A percentile compares a stretch with the other conserved stretches of the same genome.
Evolutionary conservation across 2,113 vertebrate genomes (phyloP).

Genomic region (Crotalus horridus): DNA sequence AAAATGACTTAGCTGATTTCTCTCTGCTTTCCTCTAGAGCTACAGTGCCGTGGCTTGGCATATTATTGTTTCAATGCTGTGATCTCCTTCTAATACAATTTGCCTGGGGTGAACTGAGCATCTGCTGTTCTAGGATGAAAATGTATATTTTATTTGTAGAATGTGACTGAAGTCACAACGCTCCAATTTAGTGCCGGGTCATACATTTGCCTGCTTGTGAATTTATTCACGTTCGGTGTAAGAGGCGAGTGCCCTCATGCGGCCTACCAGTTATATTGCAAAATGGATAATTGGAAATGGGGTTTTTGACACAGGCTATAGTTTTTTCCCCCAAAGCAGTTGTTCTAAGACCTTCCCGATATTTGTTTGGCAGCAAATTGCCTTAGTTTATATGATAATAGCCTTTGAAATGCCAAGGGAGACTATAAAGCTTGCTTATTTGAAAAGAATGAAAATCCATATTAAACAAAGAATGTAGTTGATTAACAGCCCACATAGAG

Average conservation of each 20-base stretch:
- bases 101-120: not conserved
- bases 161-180: not conserved
- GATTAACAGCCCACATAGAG: not conserved
- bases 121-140: not conserved
- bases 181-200: not conserved
- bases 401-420: not conserved
- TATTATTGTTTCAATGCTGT: conserved; percentile 4
- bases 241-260: conserved; percentile 7
- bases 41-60: not conserved
- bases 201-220: not conserved
- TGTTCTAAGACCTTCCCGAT: not conserved
- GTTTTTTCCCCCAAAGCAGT: not conserved
- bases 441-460: not conserved
- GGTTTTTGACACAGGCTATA: not conserved
- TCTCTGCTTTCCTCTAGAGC: conserved; percentile 21
- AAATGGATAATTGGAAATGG: not conserved
- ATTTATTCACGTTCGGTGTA: not conserved
- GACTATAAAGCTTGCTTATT: not conserved
- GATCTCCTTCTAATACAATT: not conserved
- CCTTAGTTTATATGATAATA: not conserved
- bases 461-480: not conserved
- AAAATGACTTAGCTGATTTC: not conserved
- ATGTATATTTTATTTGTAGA: conserved; percentile 1
- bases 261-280: not conserved
- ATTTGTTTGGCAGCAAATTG: not conserved